Percentiles rank a stretch among this genome's conserved stretches.
These are phyloP conservation scores for Laticauda laticaudata DNA, from an alignment of 2,113 vertebrate species.

Conservation along the genomic window DNA sequence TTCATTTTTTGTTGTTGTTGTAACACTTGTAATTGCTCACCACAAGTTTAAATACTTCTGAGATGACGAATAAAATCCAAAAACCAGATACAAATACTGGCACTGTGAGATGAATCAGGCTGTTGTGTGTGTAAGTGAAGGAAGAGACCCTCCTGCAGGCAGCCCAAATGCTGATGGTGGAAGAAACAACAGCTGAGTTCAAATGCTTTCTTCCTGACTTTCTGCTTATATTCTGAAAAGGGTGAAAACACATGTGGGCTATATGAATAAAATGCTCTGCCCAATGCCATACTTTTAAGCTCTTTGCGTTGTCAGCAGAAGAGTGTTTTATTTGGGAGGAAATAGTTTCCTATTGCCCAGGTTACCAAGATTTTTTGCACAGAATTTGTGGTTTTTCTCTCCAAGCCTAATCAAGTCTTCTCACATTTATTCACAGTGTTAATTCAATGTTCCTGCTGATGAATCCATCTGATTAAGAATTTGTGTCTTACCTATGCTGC, in stretches of 20 bases:
- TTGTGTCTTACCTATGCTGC: neutral
- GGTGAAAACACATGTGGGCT: neutral
- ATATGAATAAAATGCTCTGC: neutral
- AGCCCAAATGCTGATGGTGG: slow-evolving; percentile 17
- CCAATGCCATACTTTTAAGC: slow-evolving; percentile 14
- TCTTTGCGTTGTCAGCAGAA: neutral
- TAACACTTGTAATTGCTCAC: slow-evolving; percentile 56
- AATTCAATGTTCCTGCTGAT: rapidly evolving
- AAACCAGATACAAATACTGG: slow-evolving; percentile 59
- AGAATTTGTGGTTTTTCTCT: neutral
- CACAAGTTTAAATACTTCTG: slow-evolving; percentile 60
- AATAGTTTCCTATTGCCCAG: neutral
- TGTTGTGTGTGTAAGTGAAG: slow-evolving; percentile 52
- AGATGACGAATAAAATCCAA: slow-evolving; percentile 63
- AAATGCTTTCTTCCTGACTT: slow-evolving; percentile 37
- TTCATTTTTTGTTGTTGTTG: slow-evolving; percentile 54
- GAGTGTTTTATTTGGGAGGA: slow-evolving; percentile 18
- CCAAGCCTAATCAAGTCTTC: neutral
- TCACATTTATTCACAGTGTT: slow-evolving; percentile 30
- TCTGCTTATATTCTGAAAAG: slow-evolving; percentile 14
- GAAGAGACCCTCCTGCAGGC: slow-evolving; percentile 29
- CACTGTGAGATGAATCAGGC: slow-evolving; percentile 61
- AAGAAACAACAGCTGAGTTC: slow-evolving; percentile 53
- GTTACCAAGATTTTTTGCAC: neutral
- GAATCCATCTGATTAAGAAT: neutral